Evolutionary conservation across 2,888 invertebrate species (phyloP).

Genomic region (Ischnus inquisitorius): DNA sequence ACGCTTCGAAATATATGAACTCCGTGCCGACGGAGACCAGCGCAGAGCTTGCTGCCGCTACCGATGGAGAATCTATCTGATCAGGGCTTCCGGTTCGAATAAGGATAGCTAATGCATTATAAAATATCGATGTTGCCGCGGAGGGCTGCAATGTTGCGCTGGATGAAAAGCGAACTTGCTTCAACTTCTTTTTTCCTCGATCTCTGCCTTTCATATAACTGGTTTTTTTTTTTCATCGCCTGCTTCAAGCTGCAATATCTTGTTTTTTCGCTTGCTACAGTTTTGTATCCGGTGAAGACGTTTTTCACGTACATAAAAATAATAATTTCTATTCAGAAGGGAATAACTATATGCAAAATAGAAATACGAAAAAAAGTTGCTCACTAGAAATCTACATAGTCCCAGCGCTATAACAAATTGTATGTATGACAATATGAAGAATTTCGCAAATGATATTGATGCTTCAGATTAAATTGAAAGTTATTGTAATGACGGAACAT

Average conservation of each 20-base stretch:
- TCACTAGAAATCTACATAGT: too few relatives aligned
- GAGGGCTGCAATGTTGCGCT: conserved; percentile 8
- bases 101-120: conserved; percentile 74
- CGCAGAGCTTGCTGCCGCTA: conserved; percentile 53
- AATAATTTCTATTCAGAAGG: too few relatives aligned
- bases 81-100: conserved; percentile 70
- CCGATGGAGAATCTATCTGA: conserved; percentile 72
- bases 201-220: not conserved
- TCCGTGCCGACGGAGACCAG: conserved; percentile 61
- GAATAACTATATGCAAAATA: too few relatives aligned
- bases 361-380: too few relatives aligned
- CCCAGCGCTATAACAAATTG: too few relatives aligned
- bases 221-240: not conserved
- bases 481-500: too few relatives aligned
- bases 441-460: too few relatives aligned
- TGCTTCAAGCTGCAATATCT: not conserved
- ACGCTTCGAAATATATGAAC: conserved; percentile 75
- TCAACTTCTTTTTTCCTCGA: not conserved
- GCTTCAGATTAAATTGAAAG: too few relatives aligned
- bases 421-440: too few relatives aligned
- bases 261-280: too few relatives aligned
- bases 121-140: conserved; percentile 68
- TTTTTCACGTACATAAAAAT: too few relatives aligned
- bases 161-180: not conserved
- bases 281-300: too few relatives aligned